A percentile compares a stretch with the other conserved stretches of the same genome.
These are phyloP conservation scores for Eulemur coronatus DNA, from an alignment of 2,797 vertebrate genomes.

Conservation along the genomic window DNA sequence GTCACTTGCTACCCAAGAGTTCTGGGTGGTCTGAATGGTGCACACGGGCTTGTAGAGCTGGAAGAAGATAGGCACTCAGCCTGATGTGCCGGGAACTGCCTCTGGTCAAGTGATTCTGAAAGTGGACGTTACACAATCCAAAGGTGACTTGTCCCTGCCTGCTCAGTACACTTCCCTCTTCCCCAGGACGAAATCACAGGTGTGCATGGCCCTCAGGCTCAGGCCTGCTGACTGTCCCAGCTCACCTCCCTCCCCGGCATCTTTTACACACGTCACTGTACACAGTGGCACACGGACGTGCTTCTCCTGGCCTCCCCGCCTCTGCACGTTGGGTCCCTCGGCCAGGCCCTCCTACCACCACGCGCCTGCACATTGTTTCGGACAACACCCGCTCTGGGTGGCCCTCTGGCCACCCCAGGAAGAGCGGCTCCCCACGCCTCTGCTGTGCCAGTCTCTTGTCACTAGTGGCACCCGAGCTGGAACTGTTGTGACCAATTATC, in stretches of 20 bases:
- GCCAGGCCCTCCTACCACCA: not conserved
- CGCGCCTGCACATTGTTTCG: not conserved
- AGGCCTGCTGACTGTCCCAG: accelerated
- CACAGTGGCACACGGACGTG: accelerated
- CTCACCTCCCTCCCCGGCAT: not conserved
- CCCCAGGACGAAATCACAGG: not conserved
- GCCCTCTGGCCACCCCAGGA: not conserved
- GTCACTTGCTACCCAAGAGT: not conserved
- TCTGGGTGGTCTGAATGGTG: not conserved
- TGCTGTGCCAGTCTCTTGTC: not conserved
- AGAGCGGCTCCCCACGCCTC: not conserved
- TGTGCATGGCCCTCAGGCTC: not conserved
- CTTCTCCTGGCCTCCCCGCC: not conserved
- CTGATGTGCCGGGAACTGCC: not conserved
- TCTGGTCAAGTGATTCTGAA: not conserved
- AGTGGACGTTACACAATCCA: not conserved
- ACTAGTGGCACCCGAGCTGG: accelerated
- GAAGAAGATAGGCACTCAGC: not conserved
- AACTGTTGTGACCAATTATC: too few species aligned
- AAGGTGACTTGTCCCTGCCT: not conserved
- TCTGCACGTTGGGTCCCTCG: not conserved
- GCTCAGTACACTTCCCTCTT: not conserved
- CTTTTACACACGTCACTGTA: not conserved
- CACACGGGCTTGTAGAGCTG: not conserved
- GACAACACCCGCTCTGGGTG: not conserved